Evolutionary conservation across 2,888 invertebrate genomes (phyloP).

Genomic region (Heteromurus nitidus): DNA sequence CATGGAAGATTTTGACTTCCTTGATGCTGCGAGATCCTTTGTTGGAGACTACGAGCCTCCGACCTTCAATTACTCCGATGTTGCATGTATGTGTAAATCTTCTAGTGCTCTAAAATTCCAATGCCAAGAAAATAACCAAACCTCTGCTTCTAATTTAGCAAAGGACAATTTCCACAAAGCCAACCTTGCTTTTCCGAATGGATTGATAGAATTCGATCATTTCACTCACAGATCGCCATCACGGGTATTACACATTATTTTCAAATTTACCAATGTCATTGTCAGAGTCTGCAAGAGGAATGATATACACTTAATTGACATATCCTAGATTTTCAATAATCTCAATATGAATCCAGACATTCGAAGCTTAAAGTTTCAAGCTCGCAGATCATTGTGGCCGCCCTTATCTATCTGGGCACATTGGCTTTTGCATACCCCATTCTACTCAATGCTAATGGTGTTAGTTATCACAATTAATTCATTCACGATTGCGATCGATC

Average conservation of each 20-base stretch:
- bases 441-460: conserved; percentile 68
- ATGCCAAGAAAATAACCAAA: background rate
- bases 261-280: background rate
- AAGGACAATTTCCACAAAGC: conserved; percentile 43
- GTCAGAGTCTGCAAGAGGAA: background rate
- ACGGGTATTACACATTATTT: conserved; percentile 18
- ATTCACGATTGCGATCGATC: conserved; percentile 66
- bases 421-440: conserved; percentile 66
- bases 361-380: conserved; percentile 66
- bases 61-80: conserved; percentile 60
- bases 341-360: conserved; percentile 61
- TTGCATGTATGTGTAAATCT: conserved; percentile 46
- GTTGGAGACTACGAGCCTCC: conserved; percentile 69
- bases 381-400: conserved; percentile 67
- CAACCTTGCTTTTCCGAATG: conserved; percentile 60
- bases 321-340: conserved; percentile 41
- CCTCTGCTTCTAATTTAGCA: conserved; percentile 20
- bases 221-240: conserved; percentile 58
- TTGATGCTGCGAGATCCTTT: conserved; percentile 70
- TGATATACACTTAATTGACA: background rate
- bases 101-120: conserved; percentile 4
- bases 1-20: conserved; percentile 70
- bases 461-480: conserved; percentile 68
- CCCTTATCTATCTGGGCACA: conserved; percentile 70
- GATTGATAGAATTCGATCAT: conserved; percentile 67